Percentiles rank a stretch among this genome's conserved stretches.
These are phyloP conservation scores for Macrophya alboannulata DNA, from an alignment of 2,888 invertebrate genomes.

Conservation along the genomic window DNA sequence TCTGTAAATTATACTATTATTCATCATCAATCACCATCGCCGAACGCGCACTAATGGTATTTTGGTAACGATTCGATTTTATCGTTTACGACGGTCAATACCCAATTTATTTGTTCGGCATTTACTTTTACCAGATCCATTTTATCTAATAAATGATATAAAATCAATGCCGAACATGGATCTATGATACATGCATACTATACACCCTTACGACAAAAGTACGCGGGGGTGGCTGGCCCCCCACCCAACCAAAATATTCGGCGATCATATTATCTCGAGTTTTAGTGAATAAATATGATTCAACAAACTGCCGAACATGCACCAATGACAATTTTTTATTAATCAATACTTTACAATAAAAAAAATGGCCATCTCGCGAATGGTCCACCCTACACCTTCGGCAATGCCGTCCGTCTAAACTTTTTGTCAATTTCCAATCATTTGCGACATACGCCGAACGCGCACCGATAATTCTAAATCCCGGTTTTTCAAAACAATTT, in stretches of 20 bases:
- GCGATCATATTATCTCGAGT: slow-evolving; percentile 27
- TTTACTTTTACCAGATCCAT: too few relatives aligned
- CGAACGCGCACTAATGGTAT: slow-evolving; percentile 8
- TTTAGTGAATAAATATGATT: too few relatives aligned
- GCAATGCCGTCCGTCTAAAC: too few relatives aligned
- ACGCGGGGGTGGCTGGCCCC: slow-evolving; percentile 31
- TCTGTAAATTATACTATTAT: slow-evolving; percentile 26
- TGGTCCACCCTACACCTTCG: too few relatives aligned
- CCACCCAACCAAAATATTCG: slow-evolving; percentile 2
- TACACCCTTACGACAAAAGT: slow-evolving; percentile 32
- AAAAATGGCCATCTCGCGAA: too few relatives aligned
- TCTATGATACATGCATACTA: slow-evolving; percentile 20
- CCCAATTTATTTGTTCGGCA: slow-evolving; percentile 20
- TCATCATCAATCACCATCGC: slow-evolving; percentile 28
- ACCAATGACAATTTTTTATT: too few relatives aligned
- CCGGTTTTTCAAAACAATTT: too few relatives aligned
- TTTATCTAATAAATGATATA: background rate
- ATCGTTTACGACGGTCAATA: slow-evolving; percentile 8
- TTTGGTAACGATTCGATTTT: background rate
- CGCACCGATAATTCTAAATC: too few relatives aligned
- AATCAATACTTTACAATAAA: too few relatives aligned
- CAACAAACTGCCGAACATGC: too few relatives aligned
- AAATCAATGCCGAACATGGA: slow-evolving; percentile 24
- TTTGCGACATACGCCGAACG: too few relatives aligned
- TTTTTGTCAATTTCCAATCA: too few relatives aligned